Base-by-base conservation (phyloP, 2,113 vertebrate species). In the Pelmatolapia mariae region DNA sequence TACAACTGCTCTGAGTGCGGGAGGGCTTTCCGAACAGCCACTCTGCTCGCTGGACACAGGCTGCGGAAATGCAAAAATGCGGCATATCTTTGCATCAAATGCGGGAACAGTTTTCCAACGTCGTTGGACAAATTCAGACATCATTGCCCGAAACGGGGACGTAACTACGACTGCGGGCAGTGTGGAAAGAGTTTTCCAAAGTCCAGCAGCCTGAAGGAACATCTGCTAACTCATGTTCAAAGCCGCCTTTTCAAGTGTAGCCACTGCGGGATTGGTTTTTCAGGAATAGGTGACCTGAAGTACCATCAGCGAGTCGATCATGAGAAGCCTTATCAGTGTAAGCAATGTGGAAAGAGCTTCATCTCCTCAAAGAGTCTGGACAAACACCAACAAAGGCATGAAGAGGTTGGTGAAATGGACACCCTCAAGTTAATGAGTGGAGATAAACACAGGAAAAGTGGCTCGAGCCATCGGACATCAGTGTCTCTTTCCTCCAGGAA, bases 1-100 rank as follows among this genome's bases (percentile, higher is more conserved):
- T 96, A 96, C 89, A 94, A 93, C 93, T 96, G 95, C 92, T 96
- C 95, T 0, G 94, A 96, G 87, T 96, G 95, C 3, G 95, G 95
- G 3, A 71, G 95, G 68, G 94, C 95, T 6, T 96, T 96, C 91
- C 83, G 95, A 29, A 95, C 94, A 1, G 94, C 95, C 73, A 95
- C 94, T 1, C 86, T 95, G 26, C 89, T 96, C 50, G 94, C 95
- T 1, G 93, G 94, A 4, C 95, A 96, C 94, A 63, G 95, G 85
- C 84, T 95, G 1, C 83, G 94, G 1, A 96, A 96, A 78, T 96
- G 95, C 85, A 95, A 92, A 89, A 96, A 96, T 7, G 95, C 95
- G 0, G 95, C 95, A 0, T 96, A 96, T 57, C 83, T 95, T 33
- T 96, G 95, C 66, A 95, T 96, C 16, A 96, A 95, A 88, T 96